Percentiles rank a stretch among this genome's conserved stretches.
phyloP scores from a whole-genome alignment of 1,140 invertebrate genomes.

The Heliconius nattereri region DNA sequence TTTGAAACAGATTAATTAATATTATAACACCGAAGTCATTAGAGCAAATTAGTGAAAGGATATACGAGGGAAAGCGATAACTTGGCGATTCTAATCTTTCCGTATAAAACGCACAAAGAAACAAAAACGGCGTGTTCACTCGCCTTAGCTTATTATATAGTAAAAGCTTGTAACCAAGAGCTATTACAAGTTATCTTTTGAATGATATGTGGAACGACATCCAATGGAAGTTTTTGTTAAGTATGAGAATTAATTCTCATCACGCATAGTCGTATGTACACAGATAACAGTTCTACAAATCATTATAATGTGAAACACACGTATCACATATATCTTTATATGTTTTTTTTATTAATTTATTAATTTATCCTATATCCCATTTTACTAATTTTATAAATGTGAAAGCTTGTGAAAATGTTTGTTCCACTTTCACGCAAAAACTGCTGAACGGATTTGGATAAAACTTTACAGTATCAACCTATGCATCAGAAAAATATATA shows the following conservation, averaged over 20 bases:
- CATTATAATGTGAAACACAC: slow-evolving; percentile 27
- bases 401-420: too few relatives aligned
- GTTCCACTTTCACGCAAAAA: too few relatives aligned
- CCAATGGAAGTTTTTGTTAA: slow-evolving; percentile 37
- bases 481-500: too few relatives aligned
- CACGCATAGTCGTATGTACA: too few relatives aligned
- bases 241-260: slow-evolving; percentile 32
- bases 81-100: background rate
- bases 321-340: background rate
- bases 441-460: too few relatives aligned
- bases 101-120: slow-evolving; percentile 13
- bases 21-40: background rate
- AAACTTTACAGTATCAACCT: too few relatives aligned
- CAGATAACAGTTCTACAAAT: slow-evolving; percentile 34
- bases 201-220: slow-evolving; percentile 14
- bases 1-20: background rate
- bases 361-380: background rate
- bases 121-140: slow-evolving; percentile 1
- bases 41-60: background rate
- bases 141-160: slow-evolving; percentile 13
- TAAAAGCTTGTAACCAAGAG: slow-evolving; percentile 21
- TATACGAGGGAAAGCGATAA: background rate
- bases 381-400: too few relatives aligned
- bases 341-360: background rate
- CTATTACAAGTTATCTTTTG: slow-evolving; percentile 8